Evolutionary conservation across 2,888 invertebrate species (phyloP), one percentile per base, ranked within the genome.

Genomic region (Abrostola tripartita): DNA sequence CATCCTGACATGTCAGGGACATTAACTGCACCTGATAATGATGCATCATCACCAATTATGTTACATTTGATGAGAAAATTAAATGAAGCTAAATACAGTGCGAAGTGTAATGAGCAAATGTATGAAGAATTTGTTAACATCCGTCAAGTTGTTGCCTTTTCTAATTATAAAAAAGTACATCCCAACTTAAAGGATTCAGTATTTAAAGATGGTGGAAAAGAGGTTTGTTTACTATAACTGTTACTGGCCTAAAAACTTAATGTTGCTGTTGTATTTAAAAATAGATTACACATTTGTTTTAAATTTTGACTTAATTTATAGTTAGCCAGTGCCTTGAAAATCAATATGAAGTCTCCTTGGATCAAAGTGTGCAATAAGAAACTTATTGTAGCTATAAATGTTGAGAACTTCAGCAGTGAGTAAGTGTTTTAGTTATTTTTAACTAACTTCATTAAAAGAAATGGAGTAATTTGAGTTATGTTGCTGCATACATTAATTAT

Each of bases 321-420:
- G 93, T 76, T 84, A 36, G 70, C 78, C 53, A 81, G 78, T 47
- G 77, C 79, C 8, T 63, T 92, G 10, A 82, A 81, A 65, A 78
- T 92, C 0, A 80, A 82, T 60, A 82, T 79, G 36, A 59, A 72
- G 14, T 73, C 72, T 49, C 90, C 91, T 7, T 85, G 83, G 83
- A 77, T 92, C 1, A 90, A 87, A 82, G 64, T 87, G 8, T 93
- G 89, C 65, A 92, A 92, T 67, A 84, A 85, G 37, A 91, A 90
- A 79, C 61, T 93, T 42, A 78, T 92, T 2, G 77, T 93, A 38
- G 77, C 85, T 12, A 57, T 87, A 6, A 77, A 83, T 67, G 75
- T 88, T 9, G 42, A 76, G 5, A 91, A 91, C 77, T 79, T 80
- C 37, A 83, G 86, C 71, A 52, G 72, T 59, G 78, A 84, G 93